Evolutionary conservation across 1,140 invertebrate genomes (phyloP), one percentile per base, ranked within the genome.

Genomic region (Bombus pyrosoma): DNA sequence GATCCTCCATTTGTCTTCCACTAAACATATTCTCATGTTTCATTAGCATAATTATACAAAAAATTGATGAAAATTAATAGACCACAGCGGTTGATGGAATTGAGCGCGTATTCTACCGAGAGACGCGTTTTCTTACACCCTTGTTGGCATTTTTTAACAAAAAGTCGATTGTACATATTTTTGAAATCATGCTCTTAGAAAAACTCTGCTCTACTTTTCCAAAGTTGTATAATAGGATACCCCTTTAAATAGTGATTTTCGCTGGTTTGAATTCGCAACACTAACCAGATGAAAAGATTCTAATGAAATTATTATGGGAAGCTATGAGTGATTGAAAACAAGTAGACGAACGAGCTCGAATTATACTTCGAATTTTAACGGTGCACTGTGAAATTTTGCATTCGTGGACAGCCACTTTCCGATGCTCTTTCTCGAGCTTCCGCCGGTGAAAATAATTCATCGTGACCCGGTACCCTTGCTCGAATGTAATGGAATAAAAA

Each of bases 361-460:
- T 68, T 22, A 32, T 25, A 8, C n/a, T n/a, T 59, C 22, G 32
- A 41, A 43, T 66, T 78, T 34, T 34, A 41, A 59, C 15, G 1
- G 2, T 4, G 28, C 22, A 18, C 15, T 18, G 22, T 8, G 47
- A 39, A 69, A 53, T 32, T 77, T 43, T 34, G 37, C n/a, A n/a
- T 41, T 39, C 47, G 22, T 12, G 47, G 32, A 69, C 69, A 59
- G 15, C n/a, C 82, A 22, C 47, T 79, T 13, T n/a, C 22, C 37
- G 10, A 71, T 73, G 72, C 81, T 83, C 41, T 75, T 75, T 73
- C 53, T 53, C 41, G 25, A 25, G 34, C 43, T n/a, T 47, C 41
- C 72, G 34, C 18, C 18, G 43, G 62, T 32, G 41, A 83, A 83
- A 76, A 68, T 79, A 79, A 68, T 74, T 64, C 71, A 75, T 47